A percentile compares a stretch with the other conserved stretches of the same genome.
Evolutionary conservation across 30 jellyfish, hydroid and myxozoan species (phyloP).

Genomic region (Rhopilema esculentum): DNA sequence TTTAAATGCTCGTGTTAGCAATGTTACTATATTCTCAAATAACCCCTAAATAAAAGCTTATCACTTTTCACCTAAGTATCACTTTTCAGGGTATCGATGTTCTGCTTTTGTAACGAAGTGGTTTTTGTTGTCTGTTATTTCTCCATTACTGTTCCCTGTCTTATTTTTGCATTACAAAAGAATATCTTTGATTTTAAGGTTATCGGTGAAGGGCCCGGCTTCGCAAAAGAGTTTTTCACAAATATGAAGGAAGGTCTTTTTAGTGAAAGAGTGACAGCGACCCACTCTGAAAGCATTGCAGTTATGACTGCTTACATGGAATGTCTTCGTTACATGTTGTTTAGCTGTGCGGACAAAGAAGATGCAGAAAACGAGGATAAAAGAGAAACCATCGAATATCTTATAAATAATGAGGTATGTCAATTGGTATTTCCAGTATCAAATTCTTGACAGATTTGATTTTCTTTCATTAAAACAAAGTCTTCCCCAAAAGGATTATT

Average conservation of each 20-base stretch:
- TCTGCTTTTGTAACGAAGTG: too few relatives aligned
- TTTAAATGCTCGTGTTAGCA: too few relatives aligned
- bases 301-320: slow-evolving; percentile 76
- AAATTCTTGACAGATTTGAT: too few relatives aligned
- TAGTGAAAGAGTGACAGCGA: slow-evolving; percentile 23
- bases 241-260: slow-evolving; percentile 64
- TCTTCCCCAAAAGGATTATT: too few relatives aligned
- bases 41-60: too few relatives aligned
- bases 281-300: slow-evolving; percentile 63
- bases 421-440: not conserved
- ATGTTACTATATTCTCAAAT: too few relatives aligned
- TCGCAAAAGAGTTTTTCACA: slow-evolving; percentile 65
- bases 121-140: too few relatives aligned
- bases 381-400: slow-evolving; percentile 5
- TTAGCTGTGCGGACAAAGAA: not conserved
- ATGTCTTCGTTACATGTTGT: slow-evolving; percentile 58
- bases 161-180: too few relatives aligned
- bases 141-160: too few relatives aligned
- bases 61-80: too few relatives aligned
- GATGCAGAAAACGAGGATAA: not conserved
- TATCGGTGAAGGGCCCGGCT: slow-evolving; percentile 68
- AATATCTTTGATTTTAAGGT: slow-evolving; percentile 51
- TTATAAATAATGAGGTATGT: slow-evolving; percentile 49
- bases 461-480: too few relatives aligned
- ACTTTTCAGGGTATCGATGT: too few relatives aligned